Base-by-base conservation (phyloP, 1,140 invertebrate genomes). In the Panagrolaimus sp. region DNA sequence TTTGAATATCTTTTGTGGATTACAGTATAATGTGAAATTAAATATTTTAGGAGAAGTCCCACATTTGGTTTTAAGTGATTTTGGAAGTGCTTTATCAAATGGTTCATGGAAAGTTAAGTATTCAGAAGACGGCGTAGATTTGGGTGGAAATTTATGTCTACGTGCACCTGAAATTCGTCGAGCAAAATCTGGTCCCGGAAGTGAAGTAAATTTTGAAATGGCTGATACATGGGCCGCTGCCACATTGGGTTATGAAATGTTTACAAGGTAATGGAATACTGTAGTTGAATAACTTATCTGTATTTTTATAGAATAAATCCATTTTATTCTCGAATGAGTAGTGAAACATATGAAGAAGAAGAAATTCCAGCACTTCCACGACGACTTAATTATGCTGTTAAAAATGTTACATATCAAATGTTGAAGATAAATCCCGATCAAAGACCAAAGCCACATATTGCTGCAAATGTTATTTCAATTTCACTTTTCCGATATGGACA, bases 51-150 rank as follows among this genome's bases (percentile, higher is more conserved):
- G 46, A 20, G 74, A 76, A 65, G 67, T 77, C 13, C 74, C 74
- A 9, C 75, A 77, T 51, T 64, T 76, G 20, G 75, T 77, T 11
- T 46, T 76, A 3, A 71, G 72, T 57, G 74, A 76, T 68, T 76
- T 76, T 63, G 74, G 74, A 8, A 69, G 67, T 42, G 70, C 74
- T 13, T 38, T 77, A 5, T 47, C 72, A 20, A 66, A 51, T 8
- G 67, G 63, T 5, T 42, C 66, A 14, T 74, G 67, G 65, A 53
- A 43, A 16, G 23, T 77, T 9, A 25, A 45, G 7, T 75, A 73
- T 51, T 20, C 25, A 5, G 68, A 78, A 8, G 75, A 76, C 16
- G 61, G 48, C 27, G 44, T 48, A 13, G 72, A 76, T 65, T 47
- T 76, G 27, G 74, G 74, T 9, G 74, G 74, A 5, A 76, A 76